A percentile compares a stretch with the other conserved stretches of the same genome.
These are phyloP conservation scores for Drosophila dives DNA, from an alignment of 2,888 invertebrate genomes.

Conservation along the genomic window DNA sequence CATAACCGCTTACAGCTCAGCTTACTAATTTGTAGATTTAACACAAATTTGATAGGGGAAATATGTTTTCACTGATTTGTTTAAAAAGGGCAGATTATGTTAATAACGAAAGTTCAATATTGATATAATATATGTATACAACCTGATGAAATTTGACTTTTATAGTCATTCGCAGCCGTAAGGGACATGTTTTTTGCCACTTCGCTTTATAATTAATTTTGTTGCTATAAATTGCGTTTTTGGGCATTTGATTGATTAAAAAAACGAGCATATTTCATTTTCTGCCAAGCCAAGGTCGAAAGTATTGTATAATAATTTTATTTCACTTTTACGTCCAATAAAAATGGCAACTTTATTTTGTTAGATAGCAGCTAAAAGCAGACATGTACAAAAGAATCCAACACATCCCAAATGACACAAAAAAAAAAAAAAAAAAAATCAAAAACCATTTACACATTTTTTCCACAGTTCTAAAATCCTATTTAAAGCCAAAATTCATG, in stretches of 20 bases:
- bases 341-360: background rate
- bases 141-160: background rate
- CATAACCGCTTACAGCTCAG: conserved; percentile 10
- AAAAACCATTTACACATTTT: background rate
- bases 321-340: background rate
- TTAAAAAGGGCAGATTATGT: background rate
- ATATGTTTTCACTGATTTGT: background rate
- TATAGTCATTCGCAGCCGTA: background rate
- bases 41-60: conserved; percentile 26
- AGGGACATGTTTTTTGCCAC: background rate
- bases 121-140: background rate
- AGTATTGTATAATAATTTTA: background rate
- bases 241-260: background rate
- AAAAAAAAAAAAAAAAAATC: background rate
- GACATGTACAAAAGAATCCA: background rate
- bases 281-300: background rate
- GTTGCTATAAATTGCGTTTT: background rate
- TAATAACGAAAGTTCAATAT: background rate
- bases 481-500: conserved; percentile 13
- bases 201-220: background rate
- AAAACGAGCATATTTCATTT: background rate
- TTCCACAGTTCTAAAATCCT: background rate
- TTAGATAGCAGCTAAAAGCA: background rate
- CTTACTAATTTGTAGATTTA: conserved; percentile 30
- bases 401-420: background rate